Conservation (phyloP, 2,888 invertebrate species). For the Ichneumoninae sp. region DNA sequence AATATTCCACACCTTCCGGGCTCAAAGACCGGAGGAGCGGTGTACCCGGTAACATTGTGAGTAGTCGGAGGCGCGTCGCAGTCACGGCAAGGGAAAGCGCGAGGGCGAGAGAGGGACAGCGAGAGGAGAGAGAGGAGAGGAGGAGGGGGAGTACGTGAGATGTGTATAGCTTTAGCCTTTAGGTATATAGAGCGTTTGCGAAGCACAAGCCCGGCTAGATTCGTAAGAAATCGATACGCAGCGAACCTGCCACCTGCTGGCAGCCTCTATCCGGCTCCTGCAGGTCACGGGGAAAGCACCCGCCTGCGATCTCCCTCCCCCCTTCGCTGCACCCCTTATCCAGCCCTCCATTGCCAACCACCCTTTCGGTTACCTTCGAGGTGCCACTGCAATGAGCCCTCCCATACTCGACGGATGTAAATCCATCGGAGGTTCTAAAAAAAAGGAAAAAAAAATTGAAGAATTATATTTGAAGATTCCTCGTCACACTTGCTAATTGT, state of each 20-base stretch:
- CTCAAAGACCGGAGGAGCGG: background rate
- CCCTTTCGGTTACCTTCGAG: constrained; percentile 47
- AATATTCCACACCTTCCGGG: background rate
- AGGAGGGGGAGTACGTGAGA: constrained; percentile 28
- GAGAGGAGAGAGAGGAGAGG: no score
- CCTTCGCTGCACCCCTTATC: constrained; percentile 27
- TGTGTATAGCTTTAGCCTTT: constrained; percentile 29
- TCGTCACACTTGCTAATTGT: background rate
- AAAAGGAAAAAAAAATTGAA: background rate
- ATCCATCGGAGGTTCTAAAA: background rate
- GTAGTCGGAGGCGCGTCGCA: constrained; percentile 18
- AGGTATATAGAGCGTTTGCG: constrained; percentile 72
- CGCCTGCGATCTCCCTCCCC: constrained; percentile 23
- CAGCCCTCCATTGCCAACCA: constrained; percentile 23
- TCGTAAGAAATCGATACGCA: constrained; percentile 83
- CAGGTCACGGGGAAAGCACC: constrained; percentile 63
- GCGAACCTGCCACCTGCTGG: constrained; percentile 82
- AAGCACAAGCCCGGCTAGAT: constrained; percentile 80
- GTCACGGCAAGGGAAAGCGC: constrained; percentile 1
- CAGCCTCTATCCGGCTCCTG: constrained; percentile 67
- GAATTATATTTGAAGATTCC: background rate
- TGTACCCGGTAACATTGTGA: constrained; percentile 11
- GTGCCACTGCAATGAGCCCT: constrained; percentile 34
- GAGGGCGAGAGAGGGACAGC: constrained; percentile 7
- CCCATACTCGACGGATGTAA: background rate